Evolutionary conservation across 2,888 invertebrate genomes (phyloP), one percentile per base, ranked within the genome.

Genomic region (Brachyopa scutellaris): DNA sequence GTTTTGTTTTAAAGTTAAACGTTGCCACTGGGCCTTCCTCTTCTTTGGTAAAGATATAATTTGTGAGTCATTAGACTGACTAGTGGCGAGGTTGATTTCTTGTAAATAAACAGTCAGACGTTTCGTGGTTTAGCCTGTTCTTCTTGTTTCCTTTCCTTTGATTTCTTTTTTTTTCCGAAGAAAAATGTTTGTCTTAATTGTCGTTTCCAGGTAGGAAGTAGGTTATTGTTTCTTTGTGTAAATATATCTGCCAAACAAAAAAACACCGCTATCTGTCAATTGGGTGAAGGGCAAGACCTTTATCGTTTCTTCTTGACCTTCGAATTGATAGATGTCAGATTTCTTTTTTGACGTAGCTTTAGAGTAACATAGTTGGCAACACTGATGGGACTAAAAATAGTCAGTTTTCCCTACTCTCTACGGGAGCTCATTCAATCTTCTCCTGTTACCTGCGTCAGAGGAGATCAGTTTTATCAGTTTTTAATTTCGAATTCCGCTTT

Each of bases 251-350:
- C 17, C 51, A 6, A 11, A 5, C n/a, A n/a, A n/a, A n/a, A n/a
- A n/a, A n/a, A n/a, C n/a, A n/a, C n/a, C n/a, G n/a, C n/a, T n/a
- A n/a, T n/a, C n/a, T 73, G 33, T 67, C 67, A 49, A 36, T 62
- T 57, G 57, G 69, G 69, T 80, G 42, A 74, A 80, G 79, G 67
- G 74, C 66, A 69, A 42, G 69, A 76, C 69, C 62, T 78, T 73
- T 78, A 64, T 77, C 64, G 57, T 45, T 31, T 40, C 9, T 47
- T 74, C 9, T 47, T 74, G 74, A 80, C 62, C 67, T 80, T 69
- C 42, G 17, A 38, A 47, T 11, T 51, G 33, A 66, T 66, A 17
- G 11, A n/a, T n/a, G n/a, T n/a, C n/a, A n/a, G n/a, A n/a, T n/a
- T n/a, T n/a, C n/a, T n/a, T n/a, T n/a, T n/a, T n/a, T n/a, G n/a